Base-by-base conservation (phyloP, 1,140 invertebrate genomes). In the Sinonovacula constricta region DNA sequence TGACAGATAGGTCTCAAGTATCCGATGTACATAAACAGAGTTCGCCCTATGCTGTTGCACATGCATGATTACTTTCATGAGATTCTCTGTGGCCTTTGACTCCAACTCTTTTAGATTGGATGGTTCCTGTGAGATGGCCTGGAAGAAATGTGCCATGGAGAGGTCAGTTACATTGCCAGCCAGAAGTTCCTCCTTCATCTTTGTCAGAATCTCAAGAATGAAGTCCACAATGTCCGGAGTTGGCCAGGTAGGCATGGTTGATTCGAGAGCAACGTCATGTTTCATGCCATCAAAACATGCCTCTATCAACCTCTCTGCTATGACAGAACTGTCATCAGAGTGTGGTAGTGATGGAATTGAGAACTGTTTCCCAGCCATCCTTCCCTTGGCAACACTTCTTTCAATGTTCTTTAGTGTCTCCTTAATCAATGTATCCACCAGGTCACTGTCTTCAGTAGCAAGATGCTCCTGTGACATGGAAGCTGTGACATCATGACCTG, bases 71-170 rank as follows among this genome's bases (percentile, higher is more conserved):
- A 78, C 39, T 4, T 26, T 34, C 4, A 18, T 3, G 10, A 78
- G 24, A 53, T 70, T 69, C 10, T 30, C n/a, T 0, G 26, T 15
- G 15, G 75, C 75, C 22, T 69, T 70, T 0, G 24, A n/a, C 67
- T 78, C 75, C 26, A 70, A 45, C 30, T 39, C 39, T 26, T 68
- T 68, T 36, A 78, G 26, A 45, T 69, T 56, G 15, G 30, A 51
- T 4, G 31, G 18, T 14, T 78, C 75, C 22, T 63, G 30, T n/a
- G 31, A 57, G 31, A 78, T 62, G 4, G 67, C 51, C 24, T 62
- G 33, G 26, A 59, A 65, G 56, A 78, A 78, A 28, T 69, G 75
- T 12, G 66, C 67, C 75, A 70, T 70, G 53, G 75, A 78, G 22
- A 69, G 49, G 28, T 54, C 67, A 59, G 75, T 69, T 51, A 78